Evolutionary conservation across 2,888 invertebrate genomes (phyloP), one percentile per base, ranked within the genome.

Genomic region (Eupsilia transversa): DNA sequence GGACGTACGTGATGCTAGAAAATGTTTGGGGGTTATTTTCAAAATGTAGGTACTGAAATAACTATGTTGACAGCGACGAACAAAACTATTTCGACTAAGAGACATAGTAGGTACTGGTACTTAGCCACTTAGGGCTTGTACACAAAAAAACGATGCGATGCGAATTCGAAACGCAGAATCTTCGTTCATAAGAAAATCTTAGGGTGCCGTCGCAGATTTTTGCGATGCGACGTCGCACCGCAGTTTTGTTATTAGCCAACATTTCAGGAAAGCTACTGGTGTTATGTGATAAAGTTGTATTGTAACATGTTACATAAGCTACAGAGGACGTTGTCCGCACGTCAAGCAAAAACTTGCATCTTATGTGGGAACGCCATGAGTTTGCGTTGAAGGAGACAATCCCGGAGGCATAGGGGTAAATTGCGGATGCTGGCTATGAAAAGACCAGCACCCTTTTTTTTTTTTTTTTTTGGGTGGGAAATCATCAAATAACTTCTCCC

Each of bases 271-370:
- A 83, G 27, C 56, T 73, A 63, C 72, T 72, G 57, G 52, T 73
- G 33, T 66, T 79, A 72, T 72, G n/a, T 64, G 35, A 63, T 72
- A 61, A 65, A 57, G 52, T 56, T 30, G 79, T 78, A 76, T 56
- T 30, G 81, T 78, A 76, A 80, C 49, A 65, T n/a, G 59, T 88
- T 87, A 77, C 75, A 77, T 85, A 87, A 79, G 65, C 54, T 59
- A 73, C 83, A 75, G 84, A 89, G 92, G 91, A 89, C 93, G 88
- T 89, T 90, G 93, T 91, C 92, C 86, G 79, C 61, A 72, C 76
- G 72, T 83, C 71, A 76, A 74, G 91, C 88, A 92, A 94, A 93
- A 92, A 93, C 90, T 92, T 89, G 92, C 91, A 90, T 89, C 88
- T 88, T 81, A 61, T 74, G 81, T 89, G 74, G 69, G 52, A 85